phyloP scores from a whole-genome alignment of 2,888 invertebrate species.

The Campopleginae sp. region DNA sequence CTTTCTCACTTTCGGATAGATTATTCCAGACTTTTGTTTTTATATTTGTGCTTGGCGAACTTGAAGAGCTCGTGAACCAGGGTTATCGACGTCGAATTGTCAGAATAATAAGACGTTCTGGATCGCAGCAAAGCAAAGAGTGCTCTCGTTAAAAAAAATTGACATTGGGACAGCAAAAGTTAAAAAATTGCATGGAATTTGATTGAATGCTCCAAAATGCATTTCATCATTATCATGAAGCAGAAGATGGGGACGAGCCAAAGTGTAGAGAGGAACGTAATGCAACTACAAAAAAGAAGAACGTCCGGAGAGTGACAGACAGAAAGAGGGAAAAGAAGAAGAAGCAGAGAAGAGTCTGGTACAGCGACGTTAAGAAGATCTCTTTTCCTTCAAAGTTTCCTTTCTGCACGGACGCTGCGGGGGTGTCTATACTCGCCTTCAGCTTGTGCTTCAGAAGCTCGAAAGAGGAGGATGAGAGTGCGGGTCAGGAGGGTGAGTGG shows the following conservation, averaged over 20 bases:
- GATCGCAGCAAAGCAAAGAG: conserved; percentile 9
- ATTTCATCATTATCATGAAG: not conserved
- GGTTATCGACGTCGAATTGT: not conserved
- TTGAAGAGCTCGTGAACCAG: not conserved
- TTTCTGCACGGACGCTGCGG: conserved; percentile 73
- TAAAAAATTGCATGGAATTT: conserved; percentile 22
- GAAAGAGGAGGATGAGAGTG: conserved; percentile 68
- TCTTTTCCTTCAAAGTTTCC: conserved; percentile 81
- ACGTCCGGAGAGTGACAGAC: conserved; percentile 43
- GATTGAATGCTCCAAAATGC: conserved; percentile 16
- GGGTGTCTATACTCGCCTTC: conserved; percentile 59
- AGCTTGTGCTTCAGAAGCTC: conserved; percentile 54
- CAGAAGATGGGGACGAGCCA: conserved; percentile 1
- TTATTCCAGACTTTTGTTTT: conserved; percentile 30
- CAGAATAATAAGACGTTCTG: conserved; percentile 14
- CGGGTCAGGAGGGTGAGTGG: conserved; percentile 67
- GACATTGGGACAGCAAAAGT: conserved; percentile 53
- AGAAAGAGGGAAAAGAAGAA: conserved; percentile 26
- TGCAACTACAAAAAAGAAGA: conserved; percentile 51
- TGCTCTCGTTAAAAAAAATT: conserved; percentile 66
- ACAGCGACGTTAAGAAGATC: conserved; percentile 72
- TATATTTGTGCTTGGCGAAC: not conserved
- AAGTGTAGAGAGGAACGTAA: conserved; percentile 32
- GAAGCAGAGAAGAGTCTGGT: conserved; percentile 19
- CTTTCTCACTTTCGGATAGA: conserved; percentile 25